Evolutionary conservation across 1,140 invertebrate species (phyloP).

Genomic region (Mercenaria mercenaria): DNA sequence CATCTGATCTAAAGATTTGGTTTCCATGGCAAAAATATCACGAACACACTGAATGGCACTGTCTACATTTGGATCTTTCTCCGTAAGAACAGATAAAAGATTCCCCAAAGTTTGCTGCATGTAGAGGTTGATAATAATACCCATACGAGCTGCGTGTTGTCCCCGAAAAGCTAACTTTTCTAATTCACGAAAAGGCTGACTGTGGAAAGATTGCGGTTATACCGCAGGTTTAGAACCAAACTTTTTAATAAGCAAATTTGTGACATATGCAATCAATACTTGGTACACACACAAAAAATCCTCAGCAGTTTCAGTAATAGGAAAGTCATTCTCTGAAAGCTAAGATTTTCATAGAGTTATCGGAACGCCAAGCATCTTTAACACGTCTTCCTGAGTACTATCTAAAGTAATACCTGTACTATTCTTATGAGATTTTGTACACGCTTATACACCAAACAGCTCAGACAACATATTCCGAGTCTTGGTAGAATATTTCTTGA

Average conservation of each 20-base stretch:
- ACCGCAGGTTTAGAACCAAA: slow-evolving; percentile 1
- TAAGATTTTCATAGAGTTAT: not conserved
- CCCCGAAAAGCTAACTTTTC: slow-evolving; percentile 28
- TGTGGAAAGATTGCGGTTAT: slow-evolving; percentile 3
- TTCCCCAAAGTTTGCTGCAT: slow-evolving; percentile 43
- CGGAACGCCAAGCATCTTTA: slow-evolving; percentile 4
- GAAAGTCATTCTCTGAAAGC: slow-evolving; percentile 27
- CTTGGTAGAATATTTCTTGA: no score
- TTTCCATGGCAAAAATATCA: slow-evolving; percentile 32
- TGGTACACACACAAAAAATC: not conserved
- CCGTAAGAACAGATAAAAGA: not conserved
- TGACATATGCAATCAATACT: slow-evolving; percentile 9
- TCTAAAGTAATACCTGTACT: slow-evolving; percentile 1
- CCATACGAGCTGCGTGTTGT: slow-evolving; percentile 45
- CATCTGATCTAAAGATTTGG: slow-evolving; percentile 18
- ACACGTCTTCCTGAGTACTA: not conserved
- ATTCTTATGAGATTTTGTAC: not conserved
- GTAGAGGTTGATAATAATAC: slow-evolving; percentile 23
- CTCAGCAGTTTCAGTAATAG: not conserved
- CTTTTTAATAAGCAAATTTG: slow-evolving; percentile 9
- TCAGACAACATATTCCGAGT: no score
- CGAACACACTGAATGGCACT: slow-evolving; percentile 32
- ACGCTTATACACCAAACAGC: not conserved
- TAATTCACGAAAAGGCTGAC: not conserved
- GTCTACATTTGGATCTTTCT: no score